A percentile compares a stretch with the other conserved stretches of the same genome.
These are phyloP conservation scores for Drosophila pectinifera DNA, from an alignment of 1,140 invertebrate genomes.

Conservation along the genomic window DNA sequence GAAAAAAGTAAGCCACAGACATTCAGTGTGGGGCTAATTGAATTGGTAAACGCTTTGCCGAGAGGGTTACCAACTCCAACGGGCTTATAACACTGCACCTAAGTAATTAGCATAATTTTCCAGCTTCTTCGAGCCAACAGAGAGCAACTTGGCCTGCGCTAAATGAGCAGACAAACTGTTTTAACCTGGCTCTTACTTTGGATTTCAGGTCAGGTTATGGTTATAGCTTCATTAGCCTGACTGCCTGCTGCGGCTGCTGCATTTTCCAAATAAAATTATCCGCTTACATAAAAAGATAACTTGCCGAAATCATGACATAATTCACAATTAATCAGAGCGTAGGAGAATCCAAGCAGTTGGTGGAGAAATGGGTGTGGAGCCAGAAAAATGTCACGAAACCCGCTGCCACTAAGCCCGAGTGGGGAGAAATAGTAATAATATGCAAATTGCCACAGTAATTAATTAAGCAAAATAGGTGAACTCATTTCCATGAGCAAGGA, in stretches of 20 bases:
- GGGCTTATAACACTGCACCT: conserved; percentile 13
- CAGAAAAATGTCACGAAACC: conserved; percentile 27
- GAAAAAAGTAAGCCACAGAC: neutral
- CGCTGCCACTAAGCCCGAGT: neutral
- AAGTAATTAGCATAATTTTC: conserved; percentile 68
- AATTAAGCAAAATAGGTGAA: conserved; percentile 12
- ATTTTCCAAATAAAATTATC: conserved; percentile 59
- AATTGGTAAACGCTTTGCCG: conserved; percentile 45
- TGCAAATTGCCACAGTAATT: conserved; percentile 33
- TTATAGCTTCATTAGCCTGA: conserved; percentile 48
- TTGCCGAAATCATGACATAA: conserved; percentile 47
- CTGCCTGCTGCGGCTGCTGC: conserved; percentile 25
- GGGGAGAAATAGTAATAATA: conserved; percentile 9
- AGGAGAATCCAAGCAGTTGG: conserved; percentile 4
- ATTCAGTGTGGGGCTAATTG: conserved; percentile 50
- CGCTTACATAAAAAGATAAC: conserved; percentile 30
- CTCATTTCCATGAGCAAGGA: conserved; percentile 18
- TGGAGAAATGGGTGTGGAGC: conserved; percentile 17
- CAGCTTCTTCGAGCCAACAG: conserved; percentile 36
- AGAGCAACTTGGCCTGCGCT: conserved; percentile 48
- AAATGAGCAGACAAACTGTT: conserved; percentile 59
- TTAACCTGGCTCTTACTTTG: conserved; percentile 12
- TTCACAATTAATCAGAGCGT: conserved; percentile 35
- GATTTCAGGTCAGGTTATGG: conserved; percentile 24
- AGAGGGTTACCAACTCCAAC: conserved; percentile 28